phyloP scores from a whole-genome alignment of 2,888 invertebrate species.

The Melipona beecheii region DNA sequence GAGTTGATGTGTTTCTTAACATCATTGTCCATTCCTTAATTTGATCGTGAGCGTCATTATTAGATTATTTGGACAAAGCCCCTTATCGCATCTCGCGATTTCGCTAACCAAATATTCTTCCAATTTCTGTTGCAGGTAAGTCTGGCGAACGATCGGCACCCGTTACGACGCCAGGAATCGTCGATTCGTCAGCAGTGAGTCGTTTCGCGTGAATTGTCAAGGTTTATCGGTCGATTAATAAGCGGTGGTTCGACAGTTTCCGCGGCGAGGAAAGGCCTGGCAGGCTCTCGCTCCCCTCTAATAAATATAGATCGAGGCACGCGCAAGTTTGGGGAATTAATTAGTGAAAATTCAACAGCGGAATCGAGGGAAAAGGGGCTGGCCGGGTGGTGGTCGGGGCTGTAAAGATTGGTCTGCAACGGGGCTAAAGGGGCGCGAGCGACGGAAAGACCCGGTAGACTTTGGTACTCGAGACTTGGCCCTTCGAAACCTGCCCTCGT shows the following conservation, averaged over 20 bases:
- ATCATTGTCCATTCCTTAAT: no score
- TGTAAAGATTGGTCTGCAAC: slow-evolving; percentile 71
- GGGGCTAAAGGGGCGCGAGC: slow-evolving; percentile 50
- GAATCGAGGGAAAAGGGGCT: slow-evolving; percentile 63
- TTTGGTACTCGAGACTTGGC: slow-evolving; percentile 76
- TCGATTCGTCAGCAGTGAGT: slow-evolving; percentile 18
- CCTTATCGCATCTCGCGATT: no score
- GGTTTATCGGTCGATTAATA: slow-evolving; percentile 44
- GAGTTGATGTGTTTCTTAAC: no score
- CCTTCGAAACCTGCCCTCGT: slow-evolving; percentile 67
- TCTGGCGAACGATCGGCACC: background rate
- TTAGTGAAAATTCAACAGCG: slow-evolving; percentile 76
- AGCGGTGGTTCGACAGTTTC: slow-evolving; percentile 20
- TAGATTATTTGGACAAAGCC: no score
- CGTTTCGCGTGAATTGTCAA: slow-evolving; percentile 10
- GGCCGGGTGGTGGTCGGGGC: slow-evolving; percentile 36
- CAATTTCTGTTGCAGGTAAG: slow-evolving; percentile 55
- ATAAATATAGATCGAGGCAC: slow-evolving; percentile 62
- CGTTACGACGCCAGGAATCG: background rate
- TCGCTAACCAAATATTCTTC: background rate
- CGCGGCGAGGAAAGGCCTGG: slow-evolving; percentile 1
- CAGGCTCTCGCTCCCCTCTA: slow-evolving; percentile 18
- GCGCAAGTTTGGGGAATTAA: slow-evolving; percentile 74
- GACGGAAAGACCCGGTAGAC: slow-evolving; percentile 63
- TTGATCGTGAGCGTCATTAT: no score